Evolutionary conservation across 1,140 invertebrate species (phyloP).

Genomic region (Fopius arisanus): DNA sequence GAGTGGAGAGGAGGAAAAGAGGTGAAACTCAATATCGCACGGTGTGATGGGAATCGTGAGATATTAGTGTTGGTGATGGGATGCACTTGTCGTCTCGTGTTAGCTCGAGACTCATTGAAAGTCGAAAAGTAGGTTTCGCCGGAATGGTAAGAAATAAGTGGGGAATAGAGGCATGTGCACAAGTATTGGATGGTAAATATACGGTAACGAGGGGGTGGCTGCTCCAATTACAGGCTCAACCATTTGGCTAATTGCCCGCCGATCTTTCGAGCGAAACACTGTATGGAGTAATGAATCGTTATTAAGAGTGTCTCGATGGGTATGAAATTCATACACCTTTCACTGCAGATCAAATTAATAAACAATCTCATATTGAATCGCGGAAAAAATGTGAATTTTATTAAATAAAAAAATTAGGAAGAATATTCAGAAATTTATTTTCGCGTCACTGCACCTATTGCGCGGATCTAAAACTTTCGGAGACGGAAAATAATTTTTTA

Average conservation of each 20-base stretch:
- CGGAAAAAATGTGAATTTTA: too few relatives aligned
- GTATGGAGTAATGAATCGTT: neutral
- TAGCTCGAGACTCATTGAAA: neutral
- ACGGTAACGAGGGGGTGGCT: neutral
- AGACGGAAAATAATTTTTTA: too few relatives aligned
- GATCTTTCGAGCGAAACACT: neutral
- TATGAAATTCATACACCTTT: neutral
- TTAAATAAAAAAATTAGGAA: too few relatives aligned
- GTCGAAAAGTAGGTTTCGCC: neutral
- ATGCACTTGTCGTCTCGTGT: slow-evolving; percentile 3
- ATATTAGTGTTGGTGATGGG: neutral
- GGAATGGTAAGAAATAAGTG: neutral
- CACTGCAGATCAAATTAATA: neutral
- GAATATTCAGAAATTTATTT: too few relatives aligned
- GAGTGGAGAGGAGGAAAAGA: neutral
- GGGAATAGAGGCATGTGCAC: neutral
- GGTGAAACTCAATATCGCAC: neutral
- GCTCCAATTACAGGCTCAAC: neutral
- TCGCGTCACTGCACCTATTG: too few relatives aligned
- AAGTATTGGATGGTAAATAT: neutral
- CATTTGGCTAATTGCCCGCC: slow-evolving; percentile 9
- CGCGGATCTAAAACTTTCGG: too few relatives aligned
- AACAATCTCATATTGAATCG: too few relatives aligned
- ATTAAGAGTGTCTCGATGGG: neutral
- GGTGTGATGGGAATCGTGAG: neutral